A percentile compares a stretch with the other conserved stretches of the same genome.
Evolutionary conservation across 2,888 invertebrate genomes (phyloP).

Genomic region (Drosophila kuntzei): DNA sequence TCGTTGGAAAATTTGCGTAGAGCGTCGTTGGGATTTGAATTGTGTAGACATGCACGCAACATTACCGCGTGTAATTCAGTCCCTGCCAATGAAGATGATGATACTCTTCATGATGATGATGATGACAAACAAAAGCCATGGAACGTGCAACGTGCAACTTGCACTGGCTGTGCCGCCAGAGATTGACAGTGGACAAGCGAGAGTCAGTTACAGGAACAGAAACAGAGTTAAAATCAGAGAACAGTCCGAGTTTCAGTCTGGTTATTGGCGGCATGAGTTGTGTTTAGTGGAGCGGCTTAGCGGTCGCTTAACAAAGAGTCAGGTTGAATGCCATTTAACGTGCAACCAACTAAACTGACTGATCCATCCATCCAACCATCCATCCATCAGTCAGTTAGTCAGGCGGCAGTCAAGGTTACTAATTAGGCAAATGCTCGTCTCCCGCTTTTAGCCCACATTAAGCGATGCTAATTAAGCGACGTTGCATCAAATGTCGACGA

Average conservation of each 20-base stretch:
- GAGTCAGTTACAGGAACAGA: neutral
- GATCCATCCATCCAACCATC: constrained; percentile 9
- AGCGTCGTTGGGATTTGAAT: constrained; percentile 61
- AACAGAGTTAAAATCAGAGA: neutral
- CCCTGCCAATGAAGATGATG: constrained; percentile 3
- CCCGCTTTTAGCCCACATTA: constrained; percentile 38
- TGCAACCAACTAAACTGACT: constrained; percentile 11
- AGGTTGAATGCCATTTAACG: constrained; percentile 56
- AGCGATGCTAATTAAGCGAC: constrained; percentile 78
- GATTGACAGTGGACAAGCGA: constrained; percentile 20
- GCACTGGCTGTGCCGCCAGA: constrained; percentile 20
- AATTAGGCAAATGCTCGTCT: constrained; percentile 66
- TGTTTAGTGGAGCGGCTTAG: constrained; percentile 37
- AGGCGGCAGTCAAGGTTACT: constrained; percentile 70
- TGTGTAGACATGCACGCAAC: constrained; percentile 77
- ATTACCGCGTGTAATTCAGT: constrained; percentile 68
- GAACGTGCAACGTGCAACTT: constrained; percentile 28
- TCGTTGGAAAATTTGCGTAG: constrained; percentile 64
- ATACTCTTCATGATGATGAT: constrained; percentile 6
- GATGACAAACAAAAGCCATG: constrained; percentile 38
- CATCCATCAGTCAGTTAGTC: constrained; percentile 37
- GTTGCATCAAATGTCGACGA: constrained; percentile 62
- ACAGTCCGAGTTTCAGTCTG: constrained; percentile 16
- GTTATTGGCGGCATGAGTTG: constrained; percentile 36
- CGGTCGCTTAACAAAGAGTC: constrained; percentile 29